phyloP scores from a whole-genome alignment of 30 jellyfish, hydroid and myxozoan species.

The Pseudorhiza aurosa region DNA sequence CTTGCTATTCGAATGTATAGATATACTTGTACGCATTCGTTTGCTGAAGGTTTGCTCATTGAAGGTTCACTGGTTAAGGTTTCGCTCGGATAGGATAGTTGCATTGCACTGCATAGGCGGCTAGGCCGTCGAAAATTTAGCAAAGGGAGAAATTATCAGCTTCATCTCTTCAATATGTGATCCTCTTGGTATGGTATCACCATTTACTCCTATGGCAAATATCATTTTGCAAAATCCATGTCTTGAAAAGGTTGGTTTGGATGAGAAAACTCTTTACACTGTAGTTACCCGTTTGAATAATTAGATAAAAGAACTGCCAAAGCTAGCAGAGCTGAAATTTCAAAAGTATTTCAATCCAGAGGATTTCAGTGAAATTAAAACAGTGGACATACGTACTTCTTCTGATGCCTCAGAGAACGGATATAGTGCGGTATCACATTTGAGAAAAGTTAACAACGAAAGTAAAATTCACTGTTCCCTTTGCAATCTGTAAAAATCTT shows the following conservation, averaged over 20 bases:
- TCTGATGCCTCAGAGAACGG: conserved; percentile 41
- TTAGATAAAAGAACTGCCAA: conserved; percentile 1
- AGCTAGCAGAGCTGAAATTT: not conserved
- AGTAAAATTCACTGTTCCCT: conserved; percentile 29
- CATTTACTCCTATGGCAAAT: conserved; percentile 23
- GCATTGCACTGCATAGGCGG: too few species aligned
- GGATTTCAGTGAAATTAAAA: not conserved
- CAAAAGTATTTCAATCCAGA: not conserved
- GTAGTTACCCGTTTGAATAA: conserved; percentile 6
- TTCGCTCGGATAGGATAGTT: too few species aligned
- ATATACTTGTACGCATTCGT: too few species aligned
- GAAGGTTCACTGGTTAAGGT: too few species aligned
- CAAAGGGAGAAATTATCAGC: not conserved
- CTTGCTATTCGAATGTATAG: too few species aligned
- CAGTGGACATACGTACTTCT: not conserved
- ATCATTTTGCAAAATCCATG: conserved; percentile 18
- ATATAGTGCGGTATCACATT: conserved; percentile 43
- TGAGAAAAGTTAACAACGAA: conserved; percentile 18
- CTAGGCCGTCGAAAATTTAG: too few species aligned
- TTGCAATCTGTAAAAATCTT: conserved; percentile 31
- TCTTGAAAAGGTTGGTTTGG: conserved; percentile 24
- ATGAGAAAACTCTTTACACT: conserved; percentile 3
- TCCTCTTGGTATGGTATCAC: not conserved
- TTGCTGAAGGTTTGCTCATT: too few species aligned
- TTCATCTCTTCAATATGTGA: not conserved